Evolutionary conservation across 2,888 invertebrate species (phyloP).

Genomic region (Euproctis similis): DNA sequence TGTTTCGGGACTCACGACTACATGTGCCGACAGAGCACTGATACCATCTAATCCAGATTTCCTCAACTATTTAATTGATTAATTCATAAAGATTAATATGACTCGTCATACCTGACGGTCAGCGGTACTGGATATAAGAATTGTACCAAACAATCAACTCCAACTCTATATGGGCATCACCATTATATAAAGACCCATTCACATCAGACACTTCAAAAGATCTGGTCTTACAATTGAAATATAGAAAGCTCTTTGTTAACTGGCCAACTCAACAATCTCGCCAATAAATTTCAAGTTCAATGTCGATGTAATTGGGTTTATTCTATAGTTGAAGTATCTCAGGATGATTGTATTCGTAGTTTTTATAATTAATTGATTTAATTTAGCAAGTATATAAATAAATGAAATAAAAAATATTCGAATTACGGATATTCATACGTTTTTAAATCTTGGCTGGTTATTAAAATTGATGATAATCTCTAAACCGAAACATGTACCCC

Average conservation of each 20-base stretch:
- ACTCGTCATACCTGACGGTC: slow-evolving; percentile 62
- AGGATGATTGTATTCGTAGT: slow-evolving; percentile 9
- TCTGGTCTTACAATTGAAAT: slow-evolving; percentile 5
- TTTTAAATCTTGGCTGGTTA: no score
- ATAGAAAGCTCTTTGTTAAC: slow-evolving; percentile 19
- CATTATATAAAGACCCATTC: slow-evolving; percentile 26
- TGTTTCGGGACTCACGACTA: slow-evolving; percentile 58
- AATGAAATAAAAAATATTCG: slow-evolving; percentile 10
- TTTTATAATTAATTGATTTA: slow-evolving; percentile 20
- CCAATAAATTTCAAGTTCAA: slow-evolving; percentile 48
- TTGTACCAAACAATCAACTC: slow-evolving; percentile 47
- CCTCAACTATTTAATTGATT: slow-evolving; percentile 69
- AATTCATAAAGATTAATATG: slow-evolving; percentile 69
- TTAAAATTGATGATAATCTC: no score
- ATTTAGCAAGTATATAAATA: slow-evolving; percentile 14
- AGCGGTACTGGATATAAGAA: slow-evolving; percentile 43
- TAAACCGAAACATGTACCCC: no score
- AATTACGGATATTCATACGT: no score
- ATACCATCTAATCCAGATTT: slow-evolving; percentile 72
- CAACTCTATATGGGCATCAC: slow-evolving; percentile 41
- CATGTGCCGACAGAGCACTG: slow-evolving; percentile 63
- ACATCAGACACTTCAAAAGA: slow-evolving; percentile 5
- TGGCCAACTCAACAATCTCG: slow-evolving; percentile 31
- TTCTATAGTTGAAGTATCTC: slow-evolving; percentile 25
- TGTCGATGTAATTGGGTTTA: slow-evolving; percentile 40